These are phyloP conservation scores for Leptinotarsa peninsularis DNA, from an alignment of 2,888 invertebrate genomes.

Conservation along the genomic window DNA sequence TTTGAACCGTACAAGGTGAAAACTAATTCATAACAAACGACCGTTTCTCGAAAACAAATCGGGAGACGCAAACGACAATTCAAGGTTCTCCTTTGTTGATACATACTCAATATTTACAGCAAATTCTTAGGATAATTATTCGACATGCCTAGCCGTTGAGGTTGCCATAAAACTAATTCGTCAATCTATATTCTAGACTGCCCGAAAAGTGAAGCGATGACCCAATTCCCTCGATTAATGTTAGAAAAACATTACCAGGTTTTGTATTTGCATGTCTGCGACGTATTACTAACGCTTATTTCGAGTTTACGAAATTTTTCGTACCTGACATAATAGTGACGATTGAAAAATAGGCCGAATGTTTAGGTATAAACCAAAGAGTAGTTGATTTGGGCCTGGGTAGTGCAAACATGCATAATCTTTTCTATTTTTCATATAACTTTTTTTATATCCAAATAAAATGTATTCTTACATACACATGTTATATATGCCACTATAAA, in stretches of 20 bases:
- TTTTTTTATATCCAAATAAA: too few relatives aligned
- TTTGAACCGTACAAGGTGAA: background rate
- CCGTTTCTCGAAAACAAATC: background rate
- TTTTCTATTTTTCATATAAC: too few relatives aligned
- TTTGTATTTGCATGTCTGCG: slow-evolving; percentile 6
- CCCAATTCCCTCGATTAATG: slow-evolving; percentile 2
- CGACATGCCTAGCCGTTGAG: background rate
- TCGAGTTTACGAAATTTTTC: slow-evolving; percentile 10
- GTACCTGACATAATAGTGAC: background rate
- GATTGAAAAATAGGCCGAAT: background rate
- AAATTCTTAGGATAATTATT: slow-evolving; percentile 3
- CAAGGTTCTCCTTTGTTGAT: slow-evolving; percentile 9
- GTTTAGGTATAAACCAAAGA: too few relatives aligned
- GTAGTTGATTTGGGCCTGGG: too few relatives aligned
- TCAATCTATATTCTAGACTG: background rate
- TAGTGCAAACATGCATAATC: too few relatives aligned
- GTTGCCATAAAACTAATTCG: slow-evolving; percentile 13
- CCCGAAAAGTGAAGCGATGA: slow-evolving; percentile 6
- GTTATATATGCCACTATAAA: too few relatives aligned
- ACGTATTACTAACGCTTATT: background rate
- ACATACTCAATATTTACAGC: background rate
- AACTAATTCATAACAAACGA: background rate
- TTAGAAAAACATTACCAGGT: slow-evolving; percentile 4
- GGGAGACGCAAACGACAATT: background rate
- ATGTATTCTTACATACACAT: too few relatives aligned